Base-by-base conservation (phyloP, 2,888 invertebrate genomes). In the Tyria jacobaeae region DNA sequence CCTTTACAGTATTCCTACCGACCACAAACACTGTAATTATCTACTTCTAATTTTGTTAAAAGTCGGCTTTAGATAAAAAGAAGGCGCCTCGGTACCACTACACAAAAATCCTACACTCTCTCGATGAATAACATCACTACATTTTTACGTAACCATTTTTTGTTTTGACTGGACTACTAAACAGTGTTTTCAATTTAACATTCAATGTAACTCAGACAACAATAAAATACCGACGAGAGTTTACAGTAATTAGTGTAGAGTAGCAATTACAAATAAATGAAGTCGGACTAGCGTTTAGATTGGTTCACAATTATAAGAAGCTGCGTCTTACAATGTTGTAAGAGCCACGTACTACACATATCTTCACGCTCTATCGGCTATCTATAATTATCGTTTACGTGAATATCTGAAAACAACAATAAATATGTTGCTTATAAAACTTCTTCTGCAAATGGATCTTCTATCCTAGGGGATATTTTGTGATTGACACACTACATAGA, bases 1-100 rank as follows among this genome's bases (percentile, higher is more conserved):
- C 60, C 55, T 64, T 68, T 15, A 66, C 49, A 65, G 73, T 72
- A 68, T 69, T 66, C 62, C 15, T 53, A 67, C 68, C 56, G 73
- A 60, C 60, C 50, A 60, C 73, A 82, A 81, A 84, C 78, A 75
- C 66, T 57, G 62, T 76, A 81, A 82, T 86, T 76, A 80, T 83
- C 86, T 81, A 81, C 74, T 76, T 80, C 81, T 81, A 81, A 85
- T 83, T 79, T 71, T 68, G 75, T 76, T 77, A 76, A 73, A 78
- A 67, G 70, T 66, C 66, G 68, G 64, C 62, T 66, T 63, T 53
- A 53, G 66, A 76, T 75, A 82, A 84, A 85, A 83, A 83, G 73
- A 55, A 73, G 80, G 80, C 78, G 80, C 80, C 71, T 75, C 31
- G 24, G 52, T 59, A 53, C 68, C 39, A 47, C 52, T 65, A 79